These are phyloP conservation scores for Schmidtea mediterranea DNA, from an alignment of 1,140 invertebrate species.

Conservation along the genomic window DNA sequence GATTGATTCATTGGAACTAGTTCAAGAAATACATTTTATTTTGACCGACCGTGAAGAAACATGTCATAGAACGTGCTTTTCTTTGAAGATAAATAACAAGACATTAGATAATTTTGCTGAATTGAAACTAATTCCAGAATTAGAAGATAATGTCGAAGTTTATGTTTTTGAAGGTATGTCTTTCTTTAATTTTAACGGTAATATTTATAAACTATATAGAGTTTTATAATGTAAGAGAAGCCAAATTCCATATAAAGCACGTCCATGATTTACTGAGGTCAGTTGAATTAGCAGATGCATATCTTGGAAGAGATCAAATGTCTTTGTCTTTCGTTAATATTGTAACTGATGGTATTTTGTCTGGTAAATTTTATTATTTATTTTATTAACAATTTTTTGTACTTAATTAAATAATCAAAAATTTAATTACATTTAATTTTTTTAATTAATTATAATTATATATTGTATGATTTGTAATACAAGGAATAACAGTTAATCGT, in stretches of 20 bases:
- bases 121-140: constrained; percentile 69
- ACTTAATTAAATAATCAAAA: not conserved
- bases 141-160: constrained; percentile 74
- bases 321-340: constrained; percentile 78
- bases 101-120: constrained; percentile 91
- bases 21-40: constrained; percentile 90
- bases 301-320: constrained; percentile 71
- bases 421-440: not conserved
- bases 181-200: not conserved
- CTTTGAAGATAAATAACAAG: constrained; percentile 64
- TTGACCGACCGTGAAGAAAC: constrained; percentile 91
- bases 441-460: too few relatives aligned
- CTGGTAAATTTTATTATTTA: constrained; percentile 17
- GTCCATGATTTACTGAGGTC: constrained; percentile 78
- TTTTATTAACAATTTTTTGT: not conserved
- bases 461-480: too few relatives aligned
- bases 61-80: constrained; percentile 86
- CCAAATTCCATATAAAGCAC: constrained; percentile 79
- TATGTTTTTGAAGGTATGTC: constrained; percentile 39
- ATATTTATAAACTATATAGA: constrained; percentile 33
- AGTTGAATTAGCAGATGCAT: constrained; percentile 50
- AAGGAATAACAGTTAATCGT: too few relatives aligned
- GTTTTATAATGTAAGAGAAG: constrained; percentile 85
- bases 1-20: constrained; percentile 85
- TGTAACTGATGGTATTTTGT: constrained; percentile 59